A percentile compares a stretch with the other conserved stretches of the same genome.
phyloP scores from a whole-genome alignment of 2,113 vertebrate species.

The Megaleporinus macrocephalus region DNA sequence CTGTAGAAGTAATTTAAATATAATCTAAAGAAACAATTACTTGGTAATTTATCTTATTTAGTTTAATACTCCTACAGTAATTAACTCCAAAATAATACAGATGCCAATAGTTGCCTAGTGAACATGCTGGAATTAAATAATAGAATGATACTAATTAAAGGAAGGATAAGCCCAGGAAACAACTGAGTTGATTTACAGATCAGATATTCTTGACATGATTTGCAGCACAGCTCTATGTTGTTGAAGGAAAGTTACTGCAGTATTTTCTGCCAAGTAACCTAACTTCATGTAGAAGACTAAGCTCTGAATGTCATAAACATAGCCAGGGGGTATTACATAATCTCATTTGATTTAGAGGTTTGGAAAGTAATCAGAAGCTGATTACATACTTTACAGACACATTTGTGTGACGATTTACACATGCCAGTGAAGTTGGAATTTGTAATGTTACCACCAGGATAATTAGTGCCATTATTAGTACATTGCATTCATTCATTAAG shows the following conservation, averaged over 20 bases:
- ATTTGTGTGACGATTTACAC: not conserved
- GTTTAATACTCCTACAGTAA: not conserved
- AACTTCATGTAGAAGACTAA: not conserved
- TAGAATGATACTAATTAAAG: too few species aligned
- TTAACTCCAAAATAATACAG: not conserved
- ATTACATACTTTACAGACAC: not conserved
- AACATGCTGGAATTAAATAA: not conserved
- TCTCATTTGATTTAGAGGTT: constrained; percentile 2
- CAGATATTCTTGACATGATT: not conserved
- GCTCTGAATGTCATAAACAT: not conserved
- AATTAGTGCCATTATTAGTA: constrained; percentile 25
- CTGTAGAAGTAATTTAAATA: too few species aligned
- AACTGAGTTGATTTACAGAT: not conserved
- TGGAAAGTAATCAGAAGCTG: not conserved
- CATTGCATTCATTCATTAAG: constrained; percentile 29
- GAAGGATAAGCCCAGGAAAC: not conserved
- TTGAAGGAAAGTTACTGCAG: not conserved
- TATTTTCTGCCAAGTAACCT: not conserved
- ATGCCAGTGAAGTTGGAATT: not conserved
- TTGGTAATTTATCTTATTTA: not conserved
- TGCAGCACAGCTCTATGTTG: not conserved
- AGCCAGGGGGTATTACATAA: not conserved
- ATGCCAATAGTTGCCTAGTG: not conserved
- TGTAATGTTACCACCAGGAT: not conserved
- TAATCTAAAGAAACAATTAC: too few species aligned